These are phyloP conservation scores for Rhingia rostrata DNA, from an alignment of 2,888 invertebrate species.

Conservation along the genomic window DNA sequence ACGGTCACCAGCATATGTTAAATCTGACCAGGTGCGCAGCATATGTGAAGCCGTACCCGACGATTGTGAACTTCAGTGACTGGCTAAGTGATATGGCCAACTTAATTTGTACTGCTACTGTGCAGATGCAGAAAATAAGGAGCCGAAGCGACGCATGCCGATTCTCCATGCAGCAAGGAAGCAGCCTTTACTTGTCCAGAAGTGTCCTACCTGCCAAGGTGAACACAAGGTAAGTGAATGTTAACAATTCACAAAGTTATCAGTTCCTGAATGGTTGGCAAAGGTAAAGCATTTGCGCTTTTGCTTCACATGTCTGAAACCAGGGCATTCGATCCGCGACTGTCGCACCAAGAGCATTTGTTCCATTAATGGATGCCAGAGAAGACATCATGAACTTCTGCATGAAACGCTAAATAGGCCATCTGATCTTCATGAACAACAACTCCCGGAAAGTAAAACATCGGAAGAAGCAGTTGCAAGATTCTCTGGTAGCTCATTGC, in stretches of 20 bases:
- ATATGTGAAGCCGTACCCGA: constrained; percentile 17
- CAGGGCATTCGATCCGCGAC: constrained; percentile 3
- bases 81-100: constrained; percentile 27
- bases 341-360: constrained; percentile 6
- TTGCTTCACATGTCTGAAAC: constrained; percentile 34
- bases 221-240: constrained; percentile 40
- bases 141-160: background rate
- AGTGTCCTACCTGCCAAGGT: constrained; percentile 25
- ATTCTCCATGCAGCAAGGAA: background rate
- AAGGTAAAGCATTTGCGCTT: constrained; percentile 11
- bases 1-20: too few relatives aligned
- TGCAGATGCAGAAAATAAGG: background rate
- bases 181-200: background rate
- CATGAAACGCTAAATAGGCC: constrained; percentile 1
- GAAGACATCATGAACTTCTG: constrained; percentile 1
- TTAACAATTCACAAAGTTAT: background rate
- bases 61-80: constrained; percentile 24
- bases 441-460: background rate
- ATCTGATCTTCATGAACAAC: too few relatives aligned
- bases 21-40: constrained; percentile 35
- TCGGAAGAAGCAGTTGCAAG: too few relatives aligned
- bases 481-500: too few relatives aligned
- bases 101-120: constrained; percentile 3
- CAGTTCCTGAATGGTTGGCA: constrained; percentile 3
- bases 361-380: too few relatives aligned